Evolutionary conservation across 2,888 invertebrate genomes (phyloP).

Genomic region (Eupithecia subfuscata): DNA sequence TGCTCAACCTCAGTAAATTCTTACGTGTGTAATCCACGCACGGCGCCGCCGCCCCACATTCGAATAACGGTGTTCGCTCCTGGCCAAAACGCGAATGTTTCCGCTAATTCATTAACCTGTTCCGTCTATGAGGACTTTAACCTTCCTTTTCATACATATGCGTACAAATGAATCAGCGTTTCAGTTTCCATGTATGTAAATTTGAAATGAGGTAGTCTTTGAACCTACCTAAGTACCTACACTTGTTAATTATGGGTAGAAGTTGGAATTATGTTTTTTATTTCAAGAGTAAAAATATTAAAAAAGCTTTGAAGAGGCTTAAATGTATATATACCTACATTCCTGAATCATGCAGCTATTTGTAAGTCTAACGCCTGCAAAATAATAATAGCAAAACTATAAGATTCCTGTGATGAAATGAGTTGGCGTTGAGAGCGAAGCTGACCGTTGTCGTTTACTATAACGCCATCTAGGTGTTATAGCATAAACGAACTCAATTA

Average conservation of each 20-base stretch:
- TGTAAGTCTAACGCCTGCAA: not conserved
- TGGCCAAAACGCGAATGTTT: slow-evolving; percentile 68
- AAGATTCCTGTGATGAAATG: not conserved
- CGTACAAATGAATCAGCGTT: not conserved
- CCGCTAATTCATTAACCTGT: slow-evolving; percentile 67
- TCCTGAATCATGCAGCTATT: not conserved
- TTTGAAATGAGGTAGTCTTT: too few relatives aligned
- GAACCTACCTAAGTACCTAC: not conserved
- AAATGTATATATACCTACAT: too few relatives aligned
- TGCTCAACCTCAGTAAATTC: slow-evolving; percentile 10
- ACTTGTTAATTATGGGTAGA: too few relatives aligned
- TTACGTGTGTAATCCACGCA: slow-evolving; percentile 24
- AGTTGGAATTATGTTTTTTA: too few relatives aligned
- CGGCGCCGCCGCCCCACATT: slow-evolving; percentile 54
- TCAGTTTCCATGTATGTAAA: not conserved
- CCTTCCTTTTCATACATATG: slow-evolving; percentile 51
- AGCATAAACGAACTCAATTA: not conserved
- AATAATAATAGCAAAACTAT: not conserved
- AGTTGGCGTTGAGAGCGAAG: not conserved
- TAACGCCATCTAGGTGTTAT: not conserved
- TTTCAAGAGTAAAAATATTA: too few relatives aligned
- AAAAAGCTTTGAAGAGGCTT: not conserved
- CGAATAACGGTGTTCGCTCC: slow-evolving; percentile 67
- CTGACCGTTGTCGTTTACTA: not conserved
- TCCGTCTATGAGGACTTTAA: slow-evolving; percentile 60